Evolutionary conservation across 2,113 vertebrate species (phyloP), one percentile per base, ranked within the genome.

Genomic region (Columbina picui): DNA sequence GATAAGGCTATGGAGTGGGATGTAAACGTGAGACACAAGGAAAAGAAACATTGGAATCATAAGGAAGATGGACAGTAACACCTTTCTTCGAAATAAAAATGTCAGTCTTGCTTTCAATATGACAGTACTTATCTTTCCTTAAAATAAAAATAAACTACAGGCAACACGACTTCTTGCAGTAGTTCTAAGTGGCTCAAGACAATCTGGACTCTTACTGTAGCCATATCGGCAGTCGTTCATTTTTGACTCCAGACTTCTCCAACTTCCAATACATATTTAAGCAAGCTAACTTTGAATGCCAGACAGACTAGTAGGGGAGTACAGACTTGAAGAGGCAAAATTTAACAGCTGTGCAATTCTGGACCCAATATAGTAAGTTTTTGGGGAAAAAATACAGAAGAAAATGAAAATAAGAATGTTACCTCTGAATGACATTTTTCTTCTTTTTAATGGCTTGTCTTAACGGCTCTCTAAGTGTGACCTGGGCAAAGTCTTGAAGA

Each of bases 401-500:
- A 68, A 69, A 7, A 79, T 7, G 6, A 85, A 13, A 69, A 30
- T 5, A 43, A 63, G 18, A 89, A 55, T 8, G 21, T 70, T 97
- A 99, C 99, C 99, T 99, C 96, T 99, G 98, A 78, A 99, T 98
- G 59, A 99, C 99, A 3, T 99, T 99, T 91, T 99, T 99, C 96
- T 99, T 99, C 95, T 98, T 99, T 95, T 98, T 99, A 93, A 99
- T 99, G 71, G 99, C 99, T 96, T 99, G 99, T 56, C 99, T 97
- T 81, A 99, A 96, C 0, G 99, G 99, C 70, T 99, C 99, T 22
- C 99, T 96, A 6, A 99, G 98, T 0, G 98, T 98, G 70, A 99
- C 93, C 95, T 99, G 98, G 56, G 99, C 98, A 73, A 99, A 99
- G 95, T 99, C 98, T 92, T 99, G 99, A 82, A 99, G 97, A 21